phyloP scores from a whole-genome alignment of 1,140 invertebrate genomes.

The Aricia agestis region DNA sequence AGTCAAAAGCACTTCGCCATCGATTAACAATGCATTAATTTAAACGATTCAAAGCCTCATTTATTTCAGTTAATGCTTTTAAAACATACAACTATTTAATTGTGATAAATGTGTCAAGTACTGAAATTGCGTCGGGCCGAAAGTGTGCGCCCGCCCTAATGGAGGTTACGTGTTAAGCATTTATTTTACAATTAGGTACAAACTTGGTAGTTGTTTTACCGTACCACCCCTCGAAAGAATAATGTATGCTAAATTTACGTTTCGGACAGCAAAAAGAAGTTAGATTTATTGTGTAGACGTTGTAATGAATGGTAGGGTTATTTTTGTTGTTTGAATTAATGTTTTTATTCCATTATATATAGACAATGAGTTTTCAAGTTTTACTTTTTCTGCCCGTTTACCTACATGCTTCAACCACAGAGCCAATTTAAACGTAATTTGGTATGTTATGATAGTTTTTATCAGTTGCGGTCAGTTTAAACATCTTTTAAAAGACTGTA shows the following conservation, averaged over 20 bases:
- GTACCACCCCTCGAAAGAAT: not conserved
- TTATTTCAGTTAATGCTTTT: conserved; percentile 1
- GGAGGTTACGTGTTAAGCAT: conserved; percentile 66
- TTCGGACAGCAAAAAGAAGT: not conserved
- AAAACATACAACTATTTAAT: conserved; percentile 52
- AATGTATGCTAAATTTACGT: conserved; percentile 3
- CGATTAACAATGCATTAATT: not conserved
- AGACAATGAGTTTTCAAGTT: not conserved
- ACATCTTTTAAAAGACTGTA: no score
- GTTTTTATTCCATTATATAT: not conserved
- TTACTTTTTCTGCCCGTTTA: no score
- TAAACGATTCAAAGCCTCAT: not conserved
- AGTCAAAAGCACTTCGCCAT: no score
- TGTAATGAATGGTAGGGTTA: not conserved
- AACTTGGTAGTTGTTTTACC: conserved; percentile 15
- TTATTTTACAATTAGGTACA: conserved; percentile 58
- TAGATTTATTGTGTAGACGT: not conserved
- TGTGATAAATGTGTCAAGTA: conserved; percentile 69
- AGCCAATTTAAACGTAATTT: no score
- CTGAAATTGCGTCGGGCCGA: conserved; percentile 37
- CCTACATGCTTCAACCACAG: no score
- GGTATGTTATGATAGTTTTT: no score
- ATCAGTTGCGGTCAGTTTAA: no score
- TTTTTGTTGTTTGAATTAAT: not conserved
- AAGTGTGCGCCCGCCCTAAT: conserved; percentile 43